A percentile compares a stretch with the other conserved stretches of the same genome.
phyloP scores from a whole-genome alignment of 2,888 invertebrate genomes.

The Heliconius sara region DNA sequence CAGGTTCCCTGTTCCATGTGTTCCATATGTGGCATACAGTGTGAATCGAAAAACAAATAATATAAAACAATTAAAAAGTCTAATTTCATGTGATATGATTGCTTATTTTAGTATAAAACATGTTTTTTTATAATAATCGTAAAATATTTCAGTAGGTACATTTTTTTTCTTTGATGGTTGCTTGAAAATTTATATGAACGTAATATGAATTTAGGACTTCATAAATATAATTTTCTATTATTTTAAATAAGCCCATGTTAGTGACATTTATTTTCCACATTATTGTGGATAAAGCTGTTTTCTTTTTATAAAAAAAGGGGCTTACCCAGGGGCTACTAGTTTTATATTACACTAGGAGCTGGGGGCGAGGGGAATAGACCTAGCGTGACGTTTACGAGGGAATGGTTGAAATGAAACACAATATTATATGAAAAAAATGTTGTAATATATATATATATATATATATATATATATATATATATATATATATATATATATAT shows the following conservation, averaged over 20 bases:
- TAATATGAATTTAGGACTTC: neutral
- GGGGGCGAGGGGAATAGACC: conserved; percentile 23
- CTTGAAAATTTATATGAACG: neutral
- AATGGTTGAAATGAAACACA: conserved; percentile 16
- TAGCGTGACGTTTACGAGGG: conserved; percentile 27
- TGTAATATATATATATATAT: neutral
- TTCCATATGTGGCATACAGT: too few relatives aligned
- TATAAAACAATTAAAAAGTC: too few relatives aligned
- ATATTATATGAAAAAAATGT: conserved; percentile 16
- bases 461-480: neutral
- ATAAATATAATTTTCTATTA: neutral
- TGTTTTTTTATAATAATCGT: too few relatives aligned
- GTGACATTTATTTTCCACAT: conserved; percentile 1
- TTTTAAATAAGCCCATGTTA: neutral
- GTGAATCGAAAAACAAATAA: too few relatives aligned
- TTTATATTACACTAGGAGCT: conserved; percentile 11
- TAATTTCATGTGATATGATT: too few relatives aligned
- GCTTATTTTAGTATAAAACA: too few relatives aligned
- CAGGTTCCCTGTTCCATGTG: too few relatives aligned
- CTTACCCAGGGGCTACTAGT: conserved; percentile 18
- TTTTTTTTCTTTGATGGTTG: neutral
- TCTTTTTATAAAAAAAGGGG: conserved; percentile 10
- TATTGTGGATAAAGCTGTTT: neutral
- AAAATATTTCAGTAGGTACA: too few relatives aligned
- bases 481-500: neutral